phyloP scores from a whole-genome alignment of 2,888 invertebrate genomes.

The Mellilla xanthometata region DNA sequence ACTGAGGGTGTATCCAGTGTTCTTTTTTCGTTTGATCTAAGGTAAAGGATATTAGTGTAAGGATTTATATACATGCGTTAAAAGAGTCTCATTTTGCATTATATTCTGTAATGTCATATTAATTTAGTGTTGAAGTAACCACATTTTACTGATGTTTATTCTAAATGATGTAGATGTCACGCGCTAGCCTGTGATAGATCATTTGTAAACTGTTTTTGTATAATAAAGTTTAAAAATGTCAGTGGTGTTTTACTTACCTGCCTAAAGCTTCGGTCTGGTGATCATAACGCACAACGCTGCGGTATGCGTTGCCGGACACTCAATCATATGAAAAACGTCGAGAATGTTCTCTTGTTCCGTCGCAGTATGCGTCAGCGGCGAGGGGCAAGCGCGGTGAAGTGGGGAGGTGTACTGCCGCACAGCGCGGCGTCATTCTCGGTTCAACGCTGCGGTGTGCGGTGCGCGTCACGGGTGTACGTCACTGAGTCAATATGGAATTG shows the following conservation, averaged over 20 bases:
- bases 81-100: slow-evolving; percentile 24
- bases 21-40: slow-evolving; percentile 10
- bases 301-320: too few species aligned
- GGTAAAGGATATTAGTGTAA: slow-evolving; percentile 25
- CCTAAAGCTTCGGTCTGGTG: not conserved
- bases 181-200: slow-evolving; percentile 74
- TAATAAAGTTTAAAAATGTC: slow-evolving; percentile 58
- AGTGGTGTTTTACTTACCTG: not conserved
- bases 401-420: too few species aligned
- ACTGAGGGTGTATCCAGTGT: too few species aligned
- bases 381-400: too few species aligned
- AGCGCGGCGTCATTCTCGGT: too few species aligned
- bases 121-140: slow-evolving; percentile 1
- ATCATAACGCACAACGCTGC: too few species aligned
- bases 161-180: slow-evolving; percentile 40
- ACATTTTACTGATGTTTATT: slow-evolving; percentile 6
- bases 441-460: too few species aligned
- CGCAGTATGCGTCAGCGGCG: too few species aligned
- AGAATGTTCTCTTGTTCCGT: too few species aligned
- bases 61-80: slow-evolving; percentile 16
- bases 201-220: slow-evolving; percentile 68
- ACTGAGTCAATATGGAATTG: too few species aligned
- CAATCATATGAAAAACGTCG: too few species aligned
- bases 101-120: not conserved
- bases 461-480: too few species aligned